Base-by-base conservation (phyloP, 1,140 invertebrate species). In the Lordiphosa stackelbergi region DNA sequence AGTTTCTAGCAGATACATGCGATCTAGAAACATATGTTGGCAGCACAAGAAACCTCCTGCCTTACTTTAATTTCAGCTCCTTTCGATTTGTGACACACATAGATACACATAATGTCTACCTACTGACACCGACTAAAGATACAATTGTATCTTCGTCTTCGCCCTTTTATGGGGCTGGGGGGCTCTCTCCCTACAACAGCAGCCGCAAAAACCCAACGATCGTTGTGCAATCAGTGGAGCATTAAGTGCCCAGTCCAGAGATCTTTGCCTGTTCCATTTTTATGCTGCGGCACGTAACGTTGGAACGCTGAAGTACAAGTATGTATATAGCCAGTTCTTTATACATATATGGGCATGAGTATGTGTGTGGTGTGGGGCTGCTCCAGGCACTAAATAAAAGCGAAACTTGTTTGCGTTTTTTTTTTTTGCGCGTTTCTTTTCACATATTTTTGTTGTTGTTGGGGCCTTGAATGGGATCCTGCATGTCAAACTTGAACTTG, bases 61-160 rank as follows among this genome's bases (percentile, higher is more conserved):
- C 78, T 84, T 84, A 84, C 78, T 84, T 84, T 85, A 85, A 74
- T 84, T 84, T 74, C 70, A 72, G 63, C 73, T 85, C 69, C 79
- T 85, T 73, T 36, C 19, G 31, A 28, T 52, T 34, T 69, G 77
- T 81, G 75, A 81, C 75, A 81, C 77, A 81, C 75, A 79, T 75
- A 81, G 70, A 75, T 79, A 69, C 49, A 69, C 46, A 70, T 36
- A 53, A 69, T 53, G 53, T 61, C 66, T 68, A 63, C 71, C 69
- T 68, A 75, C 72, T 75, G 65, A 79, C 74, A 78, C 74, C 51
- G 74, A 73, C 56, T 56, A 47, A 41, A 69, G 75, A 73, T 57
- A 74, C 75, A 81, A 79, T 79, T 81, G 75, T 81, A 78, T 78
- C 70, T 38, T 16, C 42, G 40, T 53, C 12, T 46, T 53, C 28